Conservation (phyloP, 2,113 vertebrate species). For the Aptenodytes forsteri region DNA sequence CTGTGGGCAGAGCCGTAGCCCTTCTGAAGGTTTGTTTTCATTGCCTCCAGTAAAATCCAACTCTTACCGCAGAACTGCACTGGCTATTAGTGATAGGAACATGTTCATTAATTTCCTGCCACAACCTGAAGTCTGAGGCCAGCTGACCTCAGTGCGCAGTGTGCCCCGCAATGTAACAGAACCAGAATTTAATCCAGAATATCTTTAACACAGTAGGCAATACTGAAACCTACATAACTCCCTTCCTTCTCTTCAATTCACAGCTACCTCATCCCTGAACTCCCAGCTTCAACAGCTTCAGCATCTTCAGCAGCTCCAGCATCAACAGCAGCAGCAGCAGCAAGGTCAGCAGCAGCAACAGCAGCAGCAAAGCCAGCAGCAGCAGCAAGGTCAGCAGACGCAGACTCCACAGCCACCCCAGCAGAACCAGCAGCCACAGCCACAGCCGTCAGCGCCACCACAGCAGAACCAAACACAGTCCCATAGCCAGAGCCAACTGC, state of each 20-base stretch:
- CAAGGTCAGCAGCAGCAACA: constrained; percentile 75
- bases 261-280: constrained; percentile 99
- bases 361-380: constrained; percentile 75
- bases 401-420: constrained; percentile 72
- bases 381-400: constrained; percentile 66
- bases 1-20: neutral
- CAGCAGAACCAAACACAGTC: constrained; percentile 80
- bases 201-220: neutral
- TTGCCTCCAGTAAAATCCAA: neutral
- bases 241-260: constrained; percentile 43
- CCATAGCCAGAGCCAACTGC: constrained; percentile 79
- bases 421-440: constrained; percentile 68
- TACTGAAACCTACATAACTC: neutral
- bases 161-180: neutral
- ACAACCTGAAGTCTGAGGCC: neutral
- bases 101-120: neutral
- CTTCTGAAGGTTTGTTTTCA: neutral
- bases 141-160: neutral
- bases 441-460: constrained; percentile 50
- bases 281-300: constrained; percentile 98
- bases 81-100: neutral
- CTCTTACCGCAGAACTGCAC: neutral
- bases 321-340: constrained; percentile 83
- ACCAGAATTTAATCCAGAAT: neutral
- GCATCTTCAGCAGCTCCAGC: constrained; percentile 95